Conservation (phyloP, 2,113 vertebrate species). For the Caranx ignobilis region DNA sequence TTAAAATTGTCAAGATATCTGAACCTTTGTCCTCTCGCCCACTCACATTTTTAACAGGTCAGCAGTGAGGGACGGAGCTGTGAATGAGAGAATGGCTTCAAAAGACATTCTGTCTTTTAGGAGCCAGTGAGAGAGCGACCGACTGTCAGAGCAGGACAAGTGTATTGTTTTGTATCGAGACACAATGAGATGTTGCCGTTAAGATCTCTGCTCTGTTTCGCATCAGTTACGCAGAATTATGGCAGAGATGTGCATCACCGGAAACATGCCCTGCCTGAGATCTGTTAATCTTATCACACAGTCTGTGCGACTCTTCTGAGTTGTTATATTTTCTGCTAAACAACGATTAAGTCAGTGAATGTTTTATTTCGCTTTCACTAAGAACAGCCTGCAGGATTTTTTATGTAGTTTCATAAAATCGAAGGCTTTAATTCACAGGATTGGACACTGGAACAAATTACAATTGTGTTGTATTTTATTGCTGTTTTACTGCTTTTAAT, state of each 20-base stretch:
- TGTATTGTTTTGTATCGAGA: background rate
- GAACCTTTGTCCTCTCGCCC: background rate
- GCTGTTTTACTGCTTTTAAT: too few species aligned
- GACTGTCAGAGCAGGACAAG: background rate
- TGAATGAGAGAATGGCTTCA: background rate
- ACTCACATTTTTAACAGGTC: background rate
- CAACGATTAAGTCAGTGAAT: background rate
- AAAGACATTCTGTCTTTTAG: background rate
- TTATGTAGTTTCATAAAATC: background rate
- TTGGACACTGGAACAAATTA: too few species aligned
- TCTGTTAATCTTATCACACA: background rate
- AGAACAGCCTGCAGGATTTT: background rate
- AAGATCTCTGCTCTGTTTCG: background rate
- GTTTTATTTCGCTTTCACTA: background rate
- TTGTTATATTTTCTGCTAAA: background rate
- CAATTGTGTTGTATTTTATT: too few species aligned
- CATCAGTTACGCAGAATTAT: background rate
- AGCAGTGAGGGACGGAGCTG: background rate
- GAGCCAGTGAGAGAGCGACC: background rate
- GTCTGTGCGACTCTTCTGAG: background rate
- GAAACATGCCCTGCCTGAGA: background rate
- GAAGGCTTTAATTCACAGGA: too few species aligned
- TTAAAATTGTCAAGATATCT: background rate
- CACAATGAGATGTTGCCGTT: background rate
- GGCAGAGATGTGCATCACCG: background rate